These are phyloP conservation scores for Lonchura striata DNA, from an alignment of 2,113 vertebrate species.

Conservation along the genomic window DNA sequence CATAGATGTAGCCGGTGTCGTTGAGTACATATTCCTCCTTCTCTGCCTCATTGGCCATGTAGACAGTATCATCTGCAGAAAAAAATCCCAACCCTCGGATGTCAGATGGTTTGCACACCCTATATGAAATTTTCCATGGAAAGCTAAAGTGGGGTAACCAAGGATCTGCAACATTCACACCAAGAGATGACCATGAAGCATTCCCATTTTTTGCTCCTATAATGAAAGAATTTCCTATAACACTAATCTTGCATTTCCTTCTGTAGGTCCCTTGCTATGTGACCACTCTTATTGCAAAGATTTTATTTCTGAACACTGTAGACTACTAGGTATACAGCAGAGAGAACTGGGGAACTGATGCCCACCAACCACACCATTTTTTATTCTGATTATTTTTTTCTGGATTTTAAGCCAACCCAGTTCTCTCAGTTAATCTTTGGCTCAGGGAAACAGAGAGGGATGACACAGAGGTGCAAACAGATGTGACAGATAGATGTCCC, in stretches of 20 bases:
- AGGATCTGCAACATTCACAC: background rate
- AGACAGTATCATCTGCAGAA: constrained; percentile 61
- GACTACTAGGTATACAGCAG: background rate
- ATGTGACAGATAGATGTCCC: background rate
- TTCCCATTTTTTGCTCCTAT: background rate
- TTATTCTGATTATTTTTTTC: background rate
- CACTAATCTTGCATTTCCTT: background rate
- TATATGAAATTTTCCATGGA: background rate
- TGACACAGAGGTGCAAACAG: background rate
- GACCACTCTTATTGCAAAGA: background rate
- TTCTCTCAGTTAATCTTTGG: background rate
- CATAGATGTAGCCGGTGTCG: constrained; percentile 65
- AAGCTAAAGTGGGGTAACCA: background rate
- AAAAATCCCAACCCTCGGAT: background rate
- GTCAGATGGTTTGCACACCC: background rate
- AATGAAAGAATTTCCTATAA: background rate
- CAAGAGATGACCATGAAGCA: background rate
- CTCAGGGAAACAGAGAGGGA: background rate
- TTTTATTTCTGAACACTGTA: background rate
- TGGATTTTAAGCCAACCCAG: background rate
- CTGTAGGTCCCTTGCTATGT: background rate
- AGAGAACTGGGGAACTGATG: background rate
- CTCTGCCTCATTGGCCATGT: background rate
- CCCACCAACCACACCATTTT: background rate
- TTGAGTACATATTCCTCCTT: constrained; percentile 68